Evolutionary conservation across 1,140 invertebrate genomes (phyloP).

Genomic region (Octopus sinensis): DNA sequence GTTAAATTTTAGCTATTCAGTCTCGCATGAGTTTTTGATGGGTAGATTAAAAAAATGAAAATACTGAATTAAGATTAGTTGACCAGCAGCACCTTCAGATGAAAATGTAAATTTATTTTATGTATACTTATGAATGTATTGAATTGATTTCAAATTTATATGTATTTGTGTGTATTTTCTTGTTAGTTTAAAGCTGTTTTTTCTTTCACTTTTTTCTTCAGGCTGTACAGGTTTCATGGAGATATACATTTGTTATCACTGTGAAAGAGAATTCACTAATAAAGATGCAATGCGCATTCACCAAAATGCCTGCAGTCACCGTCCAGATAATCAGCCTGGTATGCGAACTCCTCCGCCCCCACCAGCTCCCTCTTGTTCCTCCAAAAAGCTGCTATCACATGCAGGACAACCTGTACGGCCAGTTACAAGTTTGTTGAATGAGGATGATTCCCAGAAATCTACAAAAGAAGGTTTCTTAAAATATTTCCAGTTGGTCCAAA

Average conservation of each 20-base stretch:
- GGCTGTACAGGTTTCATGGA: slow-evolving; percentile 28
- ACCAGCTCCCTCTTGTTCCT: slow-evolving; percentile 14
- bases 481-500: slow-evolving; percentile 36
- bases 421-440: slow-evolving; percentile 12
- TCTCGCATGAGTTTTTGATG: too few species aligned
- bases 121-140: too few species aligned
- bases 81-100: too few species aligned
- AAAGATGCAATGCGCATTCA: slow-evolving; percentile 39
- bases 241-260: slow-evolving; percentile 50
- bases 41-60: too few species aligned
- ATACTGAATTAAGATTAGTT: too few species aligned
- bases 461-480: slow-evolving; percentile 31
- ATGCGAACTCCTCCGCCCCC: neutral
- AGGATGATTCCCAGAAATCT: slow-evolving; percentile 14
- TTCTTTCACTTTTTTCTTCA: neutral
- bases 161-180: neutral
- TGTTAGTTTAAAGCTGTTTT: neutral
- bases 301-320: slow-evolving; percentile 35
- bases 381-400: slow-evolving; percentile 11
- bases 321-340: slow-evolving; percentile 29
- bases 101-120: too few species aligned
- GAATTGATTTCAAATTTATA: too few species aligned
- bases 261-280: slow-evolving; percentile 44
- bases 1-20: too few species aligned
- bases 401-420: slow-evolving; percentile 18